These are phyloP conservation scores for Creontiades dilutus DNA, from an alignment of 2,888 invertebrate genomes.

Conservation along the genomic window DNA sequence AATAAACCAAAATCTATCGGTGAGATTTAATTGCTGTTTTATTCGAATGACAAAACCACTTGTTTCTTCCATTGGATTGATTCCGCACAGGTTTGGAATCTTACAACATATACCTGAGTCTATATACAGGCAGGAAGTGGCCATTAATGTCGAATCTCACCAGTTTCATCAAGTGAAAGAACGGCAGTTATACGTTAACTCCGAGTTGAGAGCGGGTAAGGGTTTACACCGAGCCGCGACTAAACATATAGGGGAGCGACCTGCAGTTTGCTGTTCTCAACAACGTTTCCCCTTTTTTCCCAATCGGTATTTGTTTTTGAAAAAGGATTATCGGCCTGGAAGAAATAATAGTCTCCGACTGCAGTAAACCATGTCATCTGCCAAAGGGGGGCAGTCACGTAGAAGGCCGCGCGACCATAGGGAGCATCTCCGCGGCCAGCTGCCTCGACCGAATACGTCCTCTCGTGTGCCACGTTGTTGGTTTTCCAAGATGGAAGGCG, in stretches of 20 bases:
- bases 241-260: not conserved
- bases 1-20: too few species aligned
- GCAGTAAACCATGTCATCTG: conserved; percentile 35
- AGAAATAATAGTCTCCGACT: not conserved
- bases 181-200: too few species aligned
- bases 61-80: too few species aligned
- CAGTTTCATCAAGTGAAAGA: too few species aligned
- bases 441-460: conserved; percentile 24
- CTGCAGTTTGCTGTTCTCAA: conserved; percentile 11
- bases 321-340: not conserved
- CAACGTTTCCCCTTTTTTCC: not conserved
- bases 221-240: not conserved
- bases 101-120: too few species aligned
- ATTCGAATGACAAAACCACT: too few species aligned
- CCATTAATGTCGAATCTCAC: too few species aligned
- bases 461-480: not conserved
- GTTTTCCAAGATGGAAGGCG: not conserved
- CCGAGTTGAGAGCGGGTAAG: too few species aligned
- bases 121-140: too few species aligned
- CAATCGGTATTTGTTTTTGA: not conserved
- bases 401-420: not conserved
- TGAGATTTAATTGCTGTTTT: too few species aligned
- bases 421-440: not conserved
- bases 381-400: conserved; percentile 18
- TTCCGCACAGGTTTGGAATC: too few species aligned